These are phyloP conservation scores for Actenoides lindsayi DNA, from an alignment of 2,113 vertebrate genomes.

Conservation along the genomic window DNA sequence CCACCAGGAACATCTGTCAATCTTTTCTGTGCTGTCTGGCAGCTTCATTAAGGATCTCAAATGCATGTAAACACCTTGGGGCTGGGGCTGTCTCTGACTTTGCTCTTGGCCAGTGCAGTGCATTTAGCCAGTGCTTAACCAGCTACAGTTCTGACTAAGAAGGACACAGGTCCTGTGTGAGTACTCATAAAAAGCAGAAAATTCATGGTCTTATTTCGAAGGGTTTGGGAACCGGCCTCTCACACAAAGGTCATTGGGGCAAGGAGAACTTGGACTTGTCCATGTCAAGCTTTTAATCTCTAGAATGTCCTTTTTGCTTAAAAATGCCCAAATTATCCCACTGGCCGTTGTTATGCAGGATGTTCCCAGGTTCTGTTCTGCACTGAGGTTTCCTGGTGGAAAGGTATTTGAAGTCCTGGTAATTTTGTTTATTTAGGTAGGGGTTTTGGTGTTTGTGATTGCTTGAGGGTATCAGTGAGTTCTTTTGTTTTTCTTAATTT, in stretches of 20 bases:
- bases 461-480: neutral
- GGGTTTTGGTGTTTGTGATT: neutral
- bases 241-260: neutral
- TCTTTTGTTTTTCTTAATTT: neutral
- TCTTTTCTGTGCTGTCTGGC: slow-evolving; percentile 26
- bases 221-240: neutral
- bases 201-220: neutral
- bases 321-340: neutral
- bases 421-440: neutral
- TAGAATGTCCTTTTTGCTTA: neutral
- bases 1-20: slow-evolving; percentile 44
- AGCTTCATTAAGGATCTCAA: slow-evolving; percentile 35
- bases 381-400: neutral
- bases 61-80: slow-evolving; percentile 7
- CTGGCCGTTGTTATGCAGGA: neutral
- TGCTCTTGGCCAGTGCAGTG: neutral
- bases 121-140: neutral
- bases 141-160: neutral
- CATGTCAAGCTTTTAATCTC: neutral
- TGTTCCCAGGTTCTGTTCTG: neutral
- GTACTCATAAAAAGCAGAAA: neutral
- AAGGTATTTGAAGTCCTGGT: neutral
- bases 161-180: neutral
- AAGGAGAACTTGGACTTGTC: neutral
- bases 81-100: neutral